Conservation (phyloP, 1,140 invertebrate species). For the Euwallacea similis region DNA sequence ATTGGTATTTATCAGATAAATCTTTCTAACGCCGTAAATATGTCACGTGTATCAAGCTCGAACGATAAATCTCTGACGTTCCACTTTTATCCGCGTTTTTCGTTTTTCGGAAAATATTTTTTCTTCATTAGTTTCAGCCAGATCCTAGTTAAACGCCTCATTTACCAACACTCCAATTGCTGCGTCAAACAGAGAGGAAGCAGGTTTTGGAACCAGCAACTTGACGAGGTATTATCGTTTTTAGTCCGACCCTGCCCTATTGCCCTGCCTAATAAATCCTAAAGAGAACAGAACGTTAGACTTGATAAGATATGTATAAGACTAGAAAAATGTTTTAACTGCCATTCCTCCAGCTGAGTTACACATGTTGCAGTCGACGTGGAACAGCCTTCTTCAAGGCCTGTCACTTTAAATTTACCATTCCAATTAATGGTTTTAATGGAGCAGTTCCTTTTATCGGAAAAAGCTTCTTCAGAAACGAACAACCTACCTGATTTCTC, state of each 20-base stretch:
- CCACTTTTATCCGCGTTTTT: conserved; percentile 5
- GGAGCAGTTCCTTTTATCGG: no score
- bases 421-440: no score
- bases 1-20: conserved; percentile 11
- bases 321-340: conserved; percentile 31
- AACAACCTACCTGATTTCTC: no score
- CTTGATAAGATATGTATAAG: conserved; percentile 7
- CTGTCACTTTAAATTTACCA: background rate
- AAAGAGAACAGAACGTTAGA: background rate
- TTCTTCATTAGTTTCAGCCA: conserved; percentile 15
- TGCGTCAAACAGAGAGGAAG: background rate
- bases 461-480: no score
- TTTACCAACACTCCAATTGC: background rate
- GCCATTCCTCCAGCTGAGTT: conserved; percentile 30
- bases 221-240: background rate
- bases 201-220: background rate
- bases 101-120: conserved; percentile 11
- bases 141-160: conserved; percentile 7
- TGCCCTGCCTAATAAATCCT: background rate
- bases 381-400: conserved; percentile 7
- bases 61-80: conserved; percentile 5
- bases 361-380: conserved; percentile 28
- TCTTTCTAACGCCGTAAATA: conserved; percentile 8
- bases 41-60: background rate
- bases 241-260: background rate